These are phyloP conservation scores for Virgularia gustaviana DNA, from an alignment of 92 coral and sea anemone species.

Conservation along the genomic window DNA sequence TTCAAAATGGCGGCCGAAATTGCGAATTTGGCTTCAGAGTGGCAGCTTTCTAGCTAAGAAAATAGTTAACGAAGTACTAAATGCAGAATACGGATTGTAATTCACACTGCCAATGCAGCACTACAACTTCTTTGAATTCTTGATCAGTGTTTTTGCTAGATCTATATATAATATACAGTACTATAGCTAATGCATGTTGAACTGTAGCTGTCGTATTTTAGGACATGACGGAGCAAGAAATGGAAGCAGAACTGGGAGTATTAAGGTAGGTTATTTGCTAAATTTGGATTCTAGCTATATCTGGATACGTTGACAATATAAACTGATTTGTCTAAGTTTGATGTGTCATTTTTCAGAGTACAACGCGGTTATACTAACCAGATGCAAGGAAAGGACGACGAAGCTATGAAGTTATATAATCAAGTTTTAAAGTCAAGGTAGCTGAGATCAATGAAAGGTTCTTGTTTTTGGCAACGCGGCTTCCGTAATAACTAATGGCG, in stretches of 20 bases:
- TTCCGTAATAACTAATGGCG: too few relatives aligned
- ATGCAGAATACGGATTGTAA: too few relatives aligned
- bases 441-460: not conserved
- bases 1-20: too few relatives aligned
- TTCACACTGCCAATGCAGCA: too few relatives aligned
- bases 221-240: slow-evolving; percentile 90
- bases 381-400: slow-evolving; percentile 75
- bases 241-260: slow-evolving; percentile 89
- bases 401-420: slow-evolving; percentile 88
- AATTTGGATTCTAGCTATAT: not conserved
- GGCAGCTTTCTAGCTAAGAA: too few relatives aligned
- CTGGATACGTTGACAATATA: too few relatives aligned
- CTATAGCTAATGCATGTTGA: too few relatives aligned
- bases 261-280: slow-evolving; percentile 62
- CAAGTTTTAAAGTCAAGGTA: slow-evolving; percentile 94
- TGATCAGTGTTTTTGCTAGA: too few relatives aligned
- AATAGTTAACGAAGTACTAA: too few relatives aligned
- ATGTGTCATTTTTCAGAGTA: slow-evolving; percentile 47
- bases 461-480: not conserved
- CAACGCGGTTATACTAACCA: slow-evolving; percentile 86
- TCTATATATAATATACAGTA: too few relatives aligned
- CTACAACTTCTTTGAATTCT: too few relatives aligned
- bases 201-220: not conserved
- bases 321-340: not conserved
- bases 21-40: too few relatives aligned